These are phyloP conservation scores for Nothocercus julius DNA, from an alignment of 2,113 vertebrate genomes.

Conservation along the genomic window DNA sequence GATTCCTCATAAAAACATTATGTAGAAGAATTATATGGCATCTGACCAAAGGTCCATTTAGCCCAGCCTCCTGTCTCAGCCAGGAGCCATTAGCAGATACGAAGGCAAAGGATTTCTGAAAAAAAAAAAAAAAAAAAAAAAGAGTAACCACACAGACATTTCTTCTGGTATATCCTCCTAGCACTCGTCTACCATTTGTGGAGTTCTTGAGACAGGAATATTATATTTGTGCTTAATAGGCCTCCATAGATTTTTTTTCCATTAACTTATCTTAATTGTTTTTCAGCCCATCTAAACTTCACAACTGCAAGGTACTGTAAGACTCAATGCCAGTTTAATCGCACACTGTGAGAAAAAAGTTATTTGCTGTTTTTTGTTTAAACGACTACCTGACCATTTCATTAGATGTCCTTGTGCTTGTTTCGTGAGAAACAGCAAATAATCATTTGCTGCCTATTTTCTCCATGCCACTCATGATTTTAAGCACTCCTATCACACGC, in stretches of 20 bases:
- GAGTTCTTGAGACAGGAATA: neutral
- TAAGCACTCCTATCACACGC: neutral
- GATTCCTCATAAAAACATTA: neutral
- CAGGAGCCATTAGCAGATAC: neutral
- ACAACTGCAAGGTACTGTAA: neutral
- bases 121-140: neutral
- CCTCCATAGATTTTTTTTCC: neutral
- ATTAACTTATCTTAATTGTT: neutral
- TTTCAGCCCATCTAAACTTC: neutral
- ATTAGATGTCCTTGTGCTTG: slow-evolving; percentile 13
- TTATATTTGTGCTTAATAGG: neutral
- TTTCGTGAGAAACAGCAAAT: slow-evolving; percentile 9
- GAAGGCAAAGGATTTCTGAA: neutral
- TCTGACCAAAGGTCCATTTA: neutral
- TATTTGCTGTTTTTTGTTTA: slow-evolving; percentile 12
- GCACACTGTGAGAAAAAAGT: neutral
- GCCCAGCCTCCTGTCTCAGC: fast-evolving
- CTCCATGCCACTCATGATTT: slow-evolving; percentile 50
- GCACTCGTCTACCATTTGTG: neutral
- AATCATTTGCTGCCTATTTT: slow-evolving; percentile 62
- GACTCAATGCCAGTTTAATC: slow-evolving; percentile 1
- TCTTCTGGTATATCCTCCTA: neutral
- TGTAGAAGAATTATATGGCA: neutral
- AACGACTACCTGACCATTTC: neutral
- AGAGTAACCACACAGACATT: neutral